Conservation (phyloP, 2,888 invertebrate species). For the Eupithecia tripunctaria region DNA sequence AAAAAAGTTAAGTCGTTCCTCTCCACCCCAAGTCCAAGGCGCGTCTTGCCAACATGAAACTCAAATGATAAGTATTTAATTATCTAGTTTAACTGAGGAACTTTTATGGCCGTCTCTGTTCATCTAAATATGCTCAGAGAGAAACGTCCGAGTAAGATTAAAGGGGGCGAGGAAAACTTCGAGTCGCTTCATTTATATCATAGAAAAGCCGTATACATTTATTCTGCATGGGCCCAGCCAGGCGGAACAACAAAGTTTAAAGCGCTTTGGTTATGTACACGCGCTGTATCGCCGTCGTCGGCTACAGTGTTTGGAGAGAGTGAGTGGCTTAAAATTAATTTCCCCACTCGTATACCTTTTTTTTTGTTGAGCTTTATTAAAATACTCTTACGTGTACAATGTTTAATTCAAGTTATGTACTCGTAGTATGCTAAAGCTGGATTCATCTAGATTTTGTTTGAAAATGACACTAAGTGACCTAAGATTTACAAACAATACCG, state of each 20-base stretch:
- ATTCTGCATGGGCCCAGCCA: not conserved
- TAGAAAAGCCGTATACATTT: not conserved
- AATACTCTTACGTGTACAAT: not conserved
- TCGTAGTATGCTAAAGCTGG: not conserved
- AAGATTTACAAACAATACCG: not conserved
- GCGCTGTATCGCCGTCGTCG: not conserved
- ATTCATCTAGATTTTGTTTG: not conserved
- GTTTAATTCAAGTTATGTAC: not conserved
- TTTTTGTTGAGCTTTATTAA: not conserved
- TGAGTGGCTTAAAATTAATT: not conserved
- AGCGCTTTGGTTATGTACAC: not conserved
- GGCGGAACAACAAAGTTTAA: not conserved
- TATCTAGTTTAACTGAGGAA: not conserved
- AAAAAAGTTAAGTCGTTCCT: not conserved
- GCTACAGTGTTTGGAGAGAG: conserved; percentile 1
- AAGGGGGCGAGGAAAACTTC: not conserved
- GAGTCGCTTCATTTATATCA: not conserved
- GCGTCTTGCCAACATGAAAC: not conserved
- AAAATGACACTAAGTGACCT: not conserved
- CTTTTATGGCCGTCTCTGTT: not conserved
- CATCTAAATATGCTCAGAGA: not conserved
- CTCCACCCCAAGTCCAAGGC: not conserved
- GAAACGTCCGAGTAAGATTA: not conserved
- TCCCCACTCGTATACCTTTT: not conserved
- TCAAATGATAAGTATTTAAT: not conserved